Conservation (phyloP, 2,797 vertebrate genomes). For the Eurystomus glaucurus region DNA sequence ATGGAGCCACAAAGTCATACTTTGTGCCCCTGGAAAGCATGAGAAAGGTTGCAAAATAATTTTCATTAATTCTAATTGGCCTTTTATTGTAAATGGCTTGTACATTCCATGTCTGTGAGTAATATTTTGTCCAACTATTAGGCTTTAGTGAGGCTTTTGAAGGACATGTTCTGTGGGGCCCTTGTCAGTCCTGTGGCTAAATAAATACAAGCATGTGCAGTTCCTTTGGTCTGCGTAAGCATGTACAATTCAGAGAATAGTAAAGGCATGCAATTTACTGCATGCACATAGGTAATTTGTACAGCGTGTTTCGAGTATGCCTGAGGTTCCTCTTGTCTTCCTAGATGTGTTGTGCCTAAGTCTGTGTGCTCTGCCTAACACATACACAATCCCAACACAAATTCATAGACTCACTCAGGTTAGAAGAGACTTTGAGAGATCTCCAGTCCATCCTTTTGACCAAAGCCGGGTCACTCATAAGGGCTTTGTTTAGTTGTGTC, state of each 20-base stretch:
- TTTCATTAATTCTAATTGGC: background rate
- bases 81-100: background rate
- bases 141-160: background rate
- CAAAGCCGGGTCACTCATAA: fast-evolving
- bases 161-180: background rate
- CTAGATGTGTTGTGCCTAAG: background rate
- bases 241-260: background rate
- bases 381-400: background rate
- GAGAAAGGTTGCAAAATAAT: background rate
- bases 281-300: fast-evolving
- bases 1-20: background rate
- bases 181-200: background rate
- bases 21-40: background rate
- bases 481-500: background rate
- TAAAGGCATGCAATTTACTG: background rate
- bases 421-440: background rate
- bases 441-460: background rate
- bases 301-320: background rate
- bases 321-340: background rate
- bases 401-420: background rate
- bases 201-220: background rate
- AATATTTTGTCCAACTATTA: background rate
- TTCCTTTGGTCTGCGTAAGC: background rate
- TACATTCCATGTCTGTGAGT: background rate
- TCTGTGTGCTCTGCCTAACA: background rate